Conservation (phyloP, 2,113 vertebrate species). For the Xenotilapia leptura region DNA sequence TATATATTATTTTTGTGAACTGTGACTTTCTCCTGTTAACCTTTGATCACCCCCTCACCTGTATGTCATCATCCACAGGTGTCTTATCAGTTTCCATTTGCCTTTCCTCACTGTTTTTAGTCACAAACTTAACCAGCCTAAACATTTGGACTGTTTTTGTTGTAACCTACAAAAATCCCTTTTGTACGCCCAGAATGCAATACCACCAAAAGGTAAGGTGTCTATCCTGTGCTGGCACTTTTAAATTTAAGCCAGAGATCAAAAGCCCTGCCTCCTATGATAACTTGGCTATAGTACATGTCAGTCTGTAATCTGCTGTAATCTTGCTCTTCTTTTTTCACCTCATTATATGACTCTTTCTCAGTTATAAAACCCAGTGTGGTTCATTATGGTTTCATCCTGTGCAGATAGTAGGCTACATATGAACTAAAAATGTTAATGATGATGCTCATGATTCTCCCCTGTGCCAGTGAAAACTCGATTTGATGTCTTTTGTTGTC, state of each 20-base stretch:
- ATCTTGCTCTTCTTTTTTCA: neutral
- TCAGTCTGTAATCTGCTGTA: neutral
- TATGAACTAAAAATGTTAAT: neutral
- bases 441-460: neutral
- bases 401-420: neutral
- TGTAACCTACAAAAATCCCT: neutral
- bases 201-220: neutral
- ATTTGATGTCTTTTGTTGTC: neutral
- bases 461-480: neutral
- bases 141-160: neutral
- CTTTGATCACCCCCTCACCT: neutral
- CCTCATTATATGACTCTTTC: conserved; percentile 1
- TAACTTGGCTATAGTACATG: conserved; percentile 10
- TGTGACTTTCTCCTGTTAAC: neutral
- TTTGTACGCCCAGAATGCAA: neutral
- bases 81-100: neutral
- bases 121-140: neutral
- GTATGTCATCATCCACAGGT: neutral
- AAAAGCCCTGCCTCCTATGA: neutral
- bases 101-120: neutral
- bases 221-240: neutral
- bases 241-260: neutral
- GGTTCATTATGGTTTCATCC: neutral
- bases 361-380: neutral
- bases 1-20: neutral